phyloP scores from a whole-genome alignment of 2,113 vertebrate genomes.

The Muntiacus reevesi region DNA sequence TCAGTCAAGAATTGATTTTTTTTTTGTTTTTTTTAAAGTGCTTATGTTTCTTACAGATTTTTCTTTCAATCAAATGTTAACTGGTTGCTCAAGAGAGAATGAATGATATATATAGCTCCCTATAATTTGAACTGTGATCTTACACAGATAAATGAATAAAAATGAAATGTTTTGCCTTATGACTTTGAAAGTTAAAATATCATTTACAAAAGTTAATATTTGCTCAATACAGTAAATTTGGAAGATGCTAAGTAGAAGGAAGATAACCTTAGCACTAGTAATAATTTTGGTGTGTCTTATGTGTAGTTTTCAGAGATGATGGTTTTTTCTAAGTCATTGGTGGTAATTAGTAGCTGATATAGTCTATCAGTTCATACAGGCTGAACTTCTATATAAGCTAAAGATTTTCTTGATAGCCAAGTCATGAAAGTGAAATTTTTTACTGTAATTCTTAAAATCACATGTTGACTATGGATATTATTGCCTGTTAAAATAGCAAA shows the following conservation, averaged over 20 bases:
- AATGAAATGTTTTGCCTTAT: not conserved
- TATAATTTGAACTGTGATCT: not conserved
- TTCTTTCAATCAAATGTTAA: not conserved
- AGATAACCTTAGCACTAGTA: not conserved
- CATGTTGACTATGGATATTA: not conserved
- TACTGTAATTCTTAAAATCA: not conserved
- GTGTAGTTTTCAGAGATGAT: not conserved
- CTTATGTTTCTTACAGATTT: not conserved
- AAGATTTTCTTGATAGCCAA: not conserved
- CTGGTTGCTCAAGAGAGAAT: not conserved
- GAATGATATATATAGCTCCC: not conserved
- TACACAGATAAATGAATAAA: not conserved
- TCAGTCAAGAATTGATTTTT: not conserved
- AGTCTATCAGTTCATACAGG: not conserved
- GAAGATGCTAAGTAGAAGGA: not conserved
- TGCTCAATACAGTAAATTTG: not conserved
- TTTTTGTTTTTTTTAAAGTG: not conserved
- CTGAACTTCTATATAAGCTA: not conserved
- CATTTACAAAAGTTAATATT: not conserved
- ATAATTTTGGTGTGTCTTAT: not conserved
- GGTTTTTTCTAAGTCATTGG: not conserved
- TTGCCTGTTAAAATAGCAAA: not conserved
- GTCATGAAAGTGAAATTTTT: not conserved
- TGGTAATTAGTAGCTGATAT: not conserved
- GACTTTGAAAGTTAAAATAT: slow-evolving; percentile 7